These are phyloP conservation scores for Ranitomeya variabilis DNA, from an alignment of 2,113 vertebrate species.

Conservation along the genomic window DNA sequence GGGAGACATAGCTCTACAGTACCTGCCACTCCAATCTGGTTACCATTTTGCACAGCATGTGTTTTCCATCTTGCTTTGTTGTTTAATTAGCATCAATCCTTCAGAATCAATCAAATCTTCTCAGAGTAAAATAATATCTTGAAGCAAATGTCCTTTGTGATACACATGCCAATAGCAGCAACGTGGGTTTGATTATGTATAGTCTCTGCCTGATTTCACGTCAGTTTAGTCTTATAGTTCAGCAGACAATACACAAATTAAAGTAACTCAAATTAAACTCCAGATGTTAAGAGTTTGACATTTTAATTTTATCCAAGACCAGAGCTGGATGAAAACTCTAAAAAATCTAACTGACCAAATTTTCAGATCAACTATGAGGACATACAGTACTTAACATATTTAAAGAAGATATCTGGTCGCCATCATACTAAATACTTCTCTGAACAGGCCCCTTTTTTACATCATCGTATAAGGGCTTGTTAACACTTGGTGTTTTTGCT, in stretches of 20 bases:
- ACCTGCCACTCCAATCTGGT: slow-evolving; percentile 62
- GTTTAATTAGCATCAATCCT: slow-evolving; percentile 67
- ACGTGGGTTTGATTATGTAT: slow-evolving; percentile 57
- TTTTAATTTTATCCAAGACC: slow-evolving; percentile 6
- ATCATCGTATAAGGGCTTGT: no score
- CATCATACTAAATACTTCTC: no score
- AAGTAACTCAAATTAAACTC: slow-evolving; percentile 38
- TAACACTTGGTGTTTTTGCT: no score
- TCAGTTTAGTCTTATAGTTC: slow-evolving; percentile 51
- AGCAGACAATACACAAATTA: slow-evolving; percentile 47
- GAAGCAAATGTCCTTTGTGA: slow-evolving; percentile 60
- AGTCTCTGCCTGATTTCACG: slow-evolving; percentile 56
- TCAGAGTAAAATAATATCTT: slow-evolving; percentile 63
- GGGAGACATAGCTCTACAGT: slow-evolving; percentile 53
- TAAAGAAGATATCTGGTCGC: neutral
- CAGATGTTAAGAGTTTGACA: neutral
- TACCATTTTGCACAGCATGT: slow-evolving; percentile 61
- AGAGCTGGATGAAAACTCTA: neutral
- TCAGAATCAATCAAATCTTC: slow-evolving; percentile 63
- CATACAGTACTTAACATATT: neutral
- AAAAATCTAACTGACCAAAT: neutral
- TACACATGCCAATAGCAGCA: slow-evolving; percentile 59
- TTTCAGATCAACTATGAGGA: neutral
- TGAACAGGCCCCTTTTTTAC: neutral
- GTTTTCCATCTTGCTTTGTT: slow-evolving; percentile 63